A percentile compares a stretch with the other conserved stretches of the same genome.
These are phyloP conservation scores for Lithosia quadra DNA, from an alignment of 2,888 invertebrate genomes.

Conservation along the genomic window DNA sequence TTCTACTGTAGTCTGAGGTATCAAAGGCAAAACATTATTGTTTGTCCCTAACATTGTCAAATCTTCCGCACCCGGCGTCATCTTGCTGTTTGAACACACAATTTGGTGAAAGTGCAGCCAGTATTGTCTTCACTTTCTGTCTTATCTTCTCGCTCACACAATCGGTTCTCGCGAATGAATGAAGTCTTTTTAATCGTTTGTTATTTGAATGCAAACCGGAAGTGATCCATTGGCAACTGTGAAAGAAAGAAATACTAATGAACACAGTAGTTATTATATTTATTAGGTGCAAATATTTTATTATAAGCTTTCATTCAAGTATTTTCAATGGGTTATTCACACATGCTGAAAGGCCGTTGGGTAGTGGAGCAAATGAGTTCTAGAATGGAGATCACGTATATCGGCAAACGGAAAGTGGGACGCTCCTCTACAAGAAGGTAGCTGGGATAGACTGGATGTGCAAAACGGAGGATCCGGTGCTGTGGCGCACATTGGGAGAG, in stretches of 20 bases:
- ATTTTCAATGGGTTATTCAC: too few relatives aligned
- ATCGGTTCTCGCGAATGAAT: conserved; percentile 18
- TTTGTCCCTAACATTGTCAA: conserved; percentile 66
- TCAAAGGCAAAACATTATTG: conserved; percentile 78
- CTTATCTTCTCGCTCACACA: conserved; percentile 42
- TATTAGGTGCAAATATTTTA: not conserved
- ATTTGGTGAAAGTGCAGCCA: conserved; percentile 42
- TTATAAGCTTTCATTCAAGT: too few relatives aligned
- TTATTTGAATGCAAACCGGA: conserved; percentile 42
- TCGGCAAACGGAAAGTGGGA: too few relatives aligned
- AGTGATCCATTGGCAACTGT: conserved; percentile 59
- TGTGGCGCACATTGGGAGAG: too few relatives aligned
- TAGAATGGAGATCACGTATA: too few relatives aligned
- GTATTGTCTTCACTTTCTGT: conserved; percentile 53
- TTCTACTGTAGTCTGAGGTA: conserved; percentile 88
- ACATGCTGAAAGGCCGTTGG: too few relatives aligned
- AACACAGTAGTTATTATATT: not conserved
- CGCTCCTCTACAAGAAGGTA: too few relatives aligned
- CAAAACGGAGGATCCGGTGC: too few relatives aligned
- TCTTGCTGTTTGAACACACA: conserved; percentile 47
- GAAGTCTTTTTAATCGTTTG: conserved; percentile 21
- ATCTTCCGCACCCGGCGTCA: conserved; percentile 69
- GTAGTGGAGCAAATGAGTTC: too few relatives aligned
- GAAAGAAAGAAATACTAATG: conserved; percentile 34
- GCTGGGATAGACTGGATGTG: too few relatives aligned